These are phyloP conservation scores for Catalaphyllia jardinei DNA, from an alignment of 64 coral and sea anemone genomes.

Conservation along the genomic window DNA sequence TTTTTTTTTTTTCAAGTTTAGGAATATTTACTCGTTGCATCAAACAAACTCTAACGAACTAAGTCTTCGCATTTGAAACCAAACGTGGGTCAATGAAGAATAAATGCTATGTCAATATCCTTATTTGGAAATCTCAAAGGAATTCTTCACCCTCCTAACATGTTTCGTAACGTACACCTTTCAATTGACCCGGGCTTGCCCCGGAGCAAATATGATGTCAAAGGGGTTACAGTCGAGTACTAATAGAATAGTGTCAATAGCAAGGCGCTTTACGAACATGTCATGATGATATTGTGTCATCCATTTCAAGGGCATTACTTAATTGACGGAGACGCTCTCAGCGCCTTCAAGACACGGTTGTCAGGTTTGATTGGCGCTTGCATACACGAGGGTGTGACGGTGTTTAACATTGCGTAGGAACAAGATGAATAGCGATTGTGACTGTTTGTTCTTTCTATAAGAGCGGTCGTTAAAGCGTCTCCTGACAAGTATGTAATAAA, in stretches of 20 bases:
- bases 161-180: too few species aligned
- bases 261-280: constrained; percentile 1
- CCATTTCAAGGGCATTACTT: constrained; percentile 18
- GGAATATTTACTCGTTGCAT: too few species aligned
- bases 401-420: constrained; percentile 4
- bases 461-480: too few species aligned
- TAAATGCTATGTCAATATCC: too few species aligned
- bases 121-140: background rate
- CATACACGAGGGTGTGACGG: background rate
- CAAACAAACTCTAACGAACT: too few species aligned
- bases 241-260: background rate
- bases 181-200: background rate
- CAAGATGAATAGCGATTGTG: background rate
- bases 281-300: background rate
- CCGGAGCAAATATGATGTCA: background rate
- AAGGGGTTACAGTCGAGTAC: background rate
- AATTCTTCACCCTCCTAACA: background rate
- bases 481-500: too few species aligned
- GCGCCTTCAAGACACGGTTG: background rate
- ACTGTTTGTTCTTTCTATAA: background rate
- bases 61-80: too few species aligned
- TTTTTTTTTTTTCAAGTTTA: too few species aligned
- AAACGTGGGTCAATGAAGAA: too few species aligned
- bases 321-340: background rate
- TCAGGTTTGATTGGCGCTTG: background rate